Conservation (phyloP, 92 coral and sea anemone genomes). For the Umimayanthus kanabou region DNA sequence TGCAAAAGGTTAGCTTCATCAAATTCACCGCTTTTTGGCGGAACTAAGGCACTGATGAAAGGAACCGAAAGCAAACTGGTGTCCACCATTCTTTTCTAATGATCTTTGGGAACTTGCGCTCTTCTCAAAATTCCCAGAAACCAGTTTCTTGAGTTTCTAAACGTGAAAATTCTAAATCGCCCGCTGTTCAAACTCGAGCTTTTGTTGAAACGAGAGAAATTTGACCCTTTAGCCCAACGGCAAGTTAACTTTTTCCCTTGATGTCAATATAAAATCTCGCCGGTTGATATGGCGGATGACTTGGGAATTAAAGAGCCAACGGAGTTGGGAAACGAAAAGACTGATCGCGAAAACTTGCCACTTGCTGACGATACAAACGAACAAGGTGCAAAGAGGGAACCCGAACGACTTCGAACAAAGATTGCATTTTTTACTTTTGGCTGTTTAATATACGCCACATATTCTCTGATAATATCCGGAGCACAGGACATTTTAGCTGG, state of each 20-base stretch:
- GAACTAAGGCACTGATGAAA: neutral
- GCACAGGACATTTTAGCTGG: slow-evolving; percentile 88
- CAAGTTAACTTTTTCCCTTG: neutral
- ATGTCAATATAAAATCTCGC: neutral
- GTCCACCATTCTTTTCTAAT: neutral
- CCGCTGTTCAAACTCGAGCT: neutral
- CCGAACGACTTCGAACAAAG: slow-evolving; percentile 67
- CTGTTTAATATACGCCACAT: slow-evolving; percentile 48
- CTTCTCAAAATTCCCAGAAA: neutral
- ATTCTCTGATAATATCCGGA: slow-evolving; percentile 71
- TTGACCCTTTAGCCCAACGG: neutral
- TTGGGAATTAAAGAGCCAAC: neutral
- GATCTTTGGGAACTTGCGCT: neutral
- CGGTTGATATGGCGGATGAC: slow-evolving; percentile 11
- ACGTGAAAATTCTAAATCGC: neutral
- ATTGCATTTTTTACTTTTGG: slow-evolving; percentile 72
- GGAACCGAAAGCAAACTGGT: neutral
- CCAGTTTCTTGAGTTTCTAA: neutral
- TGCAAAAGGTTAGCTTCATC: neutral
- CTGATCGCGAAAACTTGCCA: neutral
- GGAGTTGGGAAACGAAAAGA: neutral
- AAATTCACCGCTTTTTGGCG: neutral
- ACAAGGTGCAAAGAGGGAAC: slow-evolving; percentile 23
- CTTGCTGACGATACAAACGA: neutral
- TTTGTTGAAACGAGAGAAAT: neutral